phyloP scores from a whole-genome alignment of 2,113 vertebrate genomes.

The Phalacrocorax pelagicus region DNA sequence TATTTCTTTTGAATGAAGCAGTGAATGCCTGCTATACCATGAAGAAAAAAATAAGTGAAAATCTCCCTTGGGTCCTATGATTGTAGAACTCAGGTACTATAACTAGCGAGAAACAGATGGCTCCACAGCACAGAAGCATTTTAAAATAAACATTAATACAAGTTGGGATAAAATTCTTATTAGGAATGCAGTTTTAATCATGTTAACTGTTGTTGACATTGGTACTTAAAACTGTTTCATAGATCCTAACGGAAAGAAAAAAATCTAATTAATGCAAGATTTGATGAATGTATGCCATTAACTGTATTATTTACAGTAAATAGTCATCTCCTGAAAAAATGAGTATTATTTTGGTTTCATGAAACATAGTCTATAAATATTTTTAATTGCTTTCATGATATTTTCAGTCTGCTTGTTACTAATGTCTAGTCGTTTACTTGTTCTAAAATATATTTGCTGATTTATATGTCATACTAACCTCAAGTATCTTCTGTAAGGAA shows the following conservation, averaged over 20 bases:
- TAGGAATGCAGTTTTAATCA: constrained; percentile 74
- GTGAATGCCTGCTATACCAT: constrained; percentile 36
- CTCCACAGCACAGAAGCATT: constrained; percentile 65
- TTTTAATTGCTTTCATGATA: constrained; percentile 67
- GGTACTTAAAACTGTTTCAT: constrained; percentile 64
- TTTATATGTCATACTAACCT: constrained; percentile 30
- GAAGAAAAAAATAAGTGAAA: constrained; percentile 69
- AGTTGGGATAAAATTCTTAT: constrained; percentile 70
- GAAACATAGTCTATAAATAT: constrained; percentile 66
- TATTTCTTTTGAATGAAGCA: constrained; percentile 65
- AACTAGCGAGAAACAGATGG: constrained; percentile 73
- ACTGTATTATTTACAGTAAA: constrained; percentile 68
- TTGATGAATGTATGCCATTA: constrained; percentile 64
- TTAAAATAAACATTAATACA: constrained; percentile 78
- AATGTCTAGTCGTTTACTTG: constrained; percentile 38
- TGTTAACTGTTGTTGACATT: constrained; percentile 74
- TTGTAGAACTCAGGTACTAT: constrained; percentile 55
- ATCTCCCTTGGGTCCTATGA: constrained; percentile 62
- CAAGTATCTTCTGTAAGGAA: not conserved
- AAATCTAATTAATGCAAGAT: constrained; percentile 59
- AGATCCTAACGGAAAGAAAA: constrained; percentile 45
- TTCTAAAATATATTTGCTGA: constrained; percentile 53
- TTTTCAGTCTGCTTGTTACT: constrained; percentile 61
- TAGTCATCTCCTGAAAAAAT: constrained; percentile 53
- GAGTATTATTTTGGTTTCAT: constrained; percentile 58